Evolutionary conservation across 2,888 invertebrate genomes (phyloP), one percentile per base, ranked within the genome.

Genomic region (Pyrochroa serraticornis): DNA sequence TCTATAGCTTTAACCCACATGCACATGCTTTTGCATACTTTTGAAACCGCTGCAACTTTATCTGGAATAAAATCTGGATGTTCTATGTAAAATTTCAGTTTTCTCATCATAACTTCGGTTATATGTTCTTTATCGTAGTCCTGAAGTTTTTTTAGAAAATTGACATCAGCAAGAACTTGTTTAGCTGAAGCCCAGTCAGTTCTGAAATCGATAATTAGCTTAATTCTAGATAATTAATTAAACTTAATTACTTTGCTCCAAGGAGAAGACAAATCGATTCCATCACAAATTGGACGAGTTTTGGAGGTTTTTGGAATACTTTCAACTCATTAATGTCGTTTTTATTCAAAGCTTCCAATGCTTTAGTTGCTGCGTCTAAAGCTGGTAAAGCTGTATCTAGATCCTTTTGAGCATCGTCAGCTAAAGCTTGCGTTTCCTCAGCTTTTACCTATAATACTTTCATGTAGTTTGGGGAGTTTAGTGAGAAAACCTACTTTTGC

Each of bases 1-100:
- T 95, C 93, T 64, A 96, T 90, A 0, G 96, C 95, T 73, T 90
- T 85, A 6, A 95, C 95, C 96, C 96, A 96, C 77, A 95, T 85
- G 67, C 95, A 94, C 81, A 96, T 88, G 6, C 94, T 95, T 67
- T 89, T 90, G 72, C 95, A 94, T 0, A 94, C 95, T 85, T 92
- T 87, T 2, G 90, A 91, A 5, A 91, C 93, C 75, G 90, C 93
- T 30, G 90, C 92, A 0, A 96, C 92, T 67, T 86, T 83, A 47
- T 90, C 91, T 0, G 95, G 94, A 7, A 87, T 83, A 73, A 96
- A 96, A 70, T 94, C 92, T 49, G 92, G 91, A 77, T 95, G 88
- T 0, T 88, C 89, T 0, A 95, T 86, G 73, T 95, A 96, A 0
- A 83, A 82, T 77, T 92, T 93, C 6, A 96, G 80, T 76, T 93